Conservation (phyloP, 2,113 vertebrate species). For the Hystrix cristata region DNA sequence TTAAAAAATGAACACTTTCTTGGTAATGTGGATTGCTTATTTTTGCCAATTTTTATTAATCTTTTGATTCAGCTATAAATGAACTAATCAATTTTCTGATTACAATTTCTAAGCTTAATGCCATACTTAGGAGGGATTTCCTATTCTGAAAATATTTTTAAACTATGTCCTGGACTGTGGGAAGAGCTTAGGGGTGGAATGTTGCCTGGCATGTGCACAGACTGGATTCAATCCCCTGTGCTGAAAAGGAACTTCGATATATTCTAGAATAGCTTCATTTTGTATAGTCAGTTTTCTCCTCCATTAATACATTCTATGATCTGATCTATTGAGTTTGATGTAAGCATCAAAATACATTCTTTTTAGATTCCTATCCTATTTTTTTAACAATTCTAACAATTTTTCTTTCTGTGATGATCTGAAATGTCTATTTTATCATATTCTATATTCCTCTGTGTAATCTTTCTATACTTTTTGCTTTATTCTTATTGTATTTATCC, state of each 20-base stretch:
- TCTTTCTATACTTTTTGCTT: not conserved
- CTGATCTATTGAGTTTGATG: not conserved
- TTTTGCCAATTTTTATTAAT: not conserved
- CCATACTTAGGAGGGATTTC: not conserved
- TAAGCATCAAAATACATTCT: not conserved
- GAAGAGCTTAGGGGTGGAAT: not conserved
- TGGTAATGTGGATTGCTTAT: not conserved
- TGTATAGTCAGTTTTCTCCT: not conserved
- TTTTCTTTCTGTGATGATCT: conserved; percentile 10
- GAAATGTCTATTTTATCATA: not conserved
- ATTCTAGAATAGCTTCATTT: not conserved
- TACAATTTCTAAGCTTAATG: not conserved
- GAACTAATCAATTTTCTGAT: not conserved
- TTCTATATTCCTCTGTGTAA: not conserved
- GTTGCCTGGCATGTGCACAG: not conserved
- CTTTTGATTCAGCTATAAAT: not conserved
- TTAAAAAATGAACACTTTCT: not conserved
- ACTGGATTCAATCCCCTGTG: not conserved
- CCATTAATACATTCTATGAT: not conserved
- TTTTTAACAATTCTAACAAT: not conserved
- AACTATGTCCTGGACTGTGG: not conserved
- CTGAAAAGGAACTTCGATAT: not conserved
- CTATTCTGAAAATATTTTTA: not conserved
- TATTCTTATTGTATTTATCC: not conserved
- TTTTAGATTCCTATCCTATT: not conserved